Conservation (phyloP, 2,113 vertebrate species). For the Bostrychus sinensis region DNA sequence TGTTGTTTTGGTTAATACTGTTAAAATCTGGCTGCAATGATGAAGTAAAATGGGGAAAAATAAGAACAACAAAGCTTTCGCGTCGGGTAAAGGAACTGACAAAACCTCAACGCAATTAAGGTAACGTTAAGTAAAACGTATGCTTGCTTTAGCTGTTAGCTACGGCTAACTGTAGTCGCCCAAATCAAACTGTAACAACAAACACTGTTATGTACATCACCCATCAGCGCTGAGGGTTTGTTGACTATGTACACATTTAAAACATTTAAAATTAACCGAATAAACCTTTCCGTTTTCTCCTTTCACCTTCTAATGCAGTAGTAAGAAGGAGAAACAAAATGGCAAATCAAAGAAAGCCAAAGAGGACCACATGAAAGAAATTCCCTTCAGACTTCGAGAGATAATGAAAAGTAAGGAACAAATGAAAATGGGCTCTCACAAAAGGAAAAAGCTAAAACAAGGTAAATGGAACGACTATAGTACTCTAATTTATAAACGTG, state of each 20-base stretch:
- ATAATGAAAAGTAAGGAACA: constrained; percentile 87
- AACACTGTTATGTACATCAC: no score
- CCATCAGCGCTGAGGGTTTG: no score
- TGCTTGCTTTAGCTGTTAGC: constrained; percentile 17
- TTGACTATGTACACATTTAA: neutral
- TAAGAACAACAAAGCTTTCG: constrained; percentile 39
- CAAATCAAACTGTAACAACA: no score
- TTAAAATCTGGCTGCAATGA: neutral
- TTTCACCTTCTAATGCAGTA: constrained; percentile 13
- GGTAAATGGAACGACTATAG: constrained; percentile 40
- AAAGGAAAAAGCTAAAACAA: constrained; percentile 57
- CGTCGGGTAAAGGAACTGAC: constrained; percentile 8
- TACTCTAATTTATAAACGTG: no score
- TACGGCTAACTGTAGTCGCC: neutral
- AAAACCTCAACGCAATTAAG: constrained; percentile 40
- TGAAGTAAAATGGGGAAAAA: constrained; percentile 59
- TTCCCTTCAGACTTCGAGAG: constrained; percentile 89
- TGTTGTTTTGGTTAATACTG: neutral
- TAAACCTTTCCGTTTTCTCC: no score
- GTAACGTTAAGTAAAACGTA: constrained; percentile 44
- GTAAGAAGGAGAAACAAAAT: constrained; percentile 73
- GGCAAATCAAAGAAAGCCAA: constrained; percentile 68
- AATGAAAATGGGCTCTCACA: constrained; percentile 69
- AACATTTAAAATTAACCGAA: no score
- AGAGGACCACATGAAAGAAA: constrained; percentile 84